Evolutionary conservation across 2,888 invertebrate species (phyloP).

Genomic region (Pogonocherus hispidulus): DNA sequence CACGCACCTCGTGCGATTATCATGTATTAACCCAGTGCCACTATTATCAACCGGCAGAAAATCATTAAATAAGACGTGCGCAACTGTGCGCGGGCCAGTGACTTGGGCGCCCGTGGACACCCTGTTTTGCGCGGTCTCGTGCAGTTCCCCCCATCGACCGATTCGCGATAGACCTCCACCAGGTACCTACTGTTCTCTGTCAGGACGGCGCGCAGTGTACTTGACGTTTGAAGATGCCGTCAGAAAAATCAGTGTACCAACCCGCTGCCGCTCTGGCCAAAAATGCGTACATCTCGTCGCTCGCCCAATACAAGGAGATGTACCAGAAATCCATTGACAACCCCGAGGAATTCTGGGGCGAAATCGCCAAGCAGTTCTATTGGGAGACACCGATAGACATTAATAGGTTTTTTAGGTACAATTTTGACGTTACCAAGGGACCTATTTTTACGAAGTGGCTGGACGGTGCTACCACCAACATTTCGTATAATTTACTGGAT

Average conservation of each 20-base stretch:
- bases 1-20: slow-evolving; percentile 19
- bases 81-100: slow-evolving; percentile 23
- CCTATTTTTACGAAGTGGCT: slow-evolving; percentile 94
- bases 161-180: slow-evolving; percentile 11
- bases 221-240: slow-evolving; percentile 69
- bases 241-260: slow-evolving; percentile 73
- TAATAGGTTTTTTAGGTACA: slow-evolving; percentile 87
- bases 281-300: slow-evolving; percentile 77
- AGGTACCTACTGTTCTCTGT: slow-evolving; percentile 8
- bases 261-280: slow-evolving; percentile 73
- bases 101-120: neutral
- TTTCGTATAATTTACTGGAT: slow-evolving; percentile 96
- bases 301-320: slow-evolving; percentile 85
- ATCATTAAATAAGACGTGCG: slow-evolving; percentile 29
- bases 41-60: slow-evolving; percentile 24
- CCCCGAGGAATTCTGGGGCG: slow-evolving; percentile 93
- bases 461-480: slow-evolving; percentile 94
- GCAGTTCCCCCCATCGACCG: slow-evolving; percentile 10
- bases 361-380: slow-evolving; percentile 92
- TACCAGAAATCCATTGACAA: slow-evolving; percentile 89
- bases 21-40: neutral
- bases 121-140: neutral
- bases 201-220: neutral
- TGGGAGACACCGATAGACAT: slow-evolving; percentile 87
- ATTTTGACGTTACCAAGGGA: slow-evolving; percentile 92